Base-by-base conservation (phyloP, 2,797 vertebrate species). In the Lindbergichthys nudifrons region DNA sequence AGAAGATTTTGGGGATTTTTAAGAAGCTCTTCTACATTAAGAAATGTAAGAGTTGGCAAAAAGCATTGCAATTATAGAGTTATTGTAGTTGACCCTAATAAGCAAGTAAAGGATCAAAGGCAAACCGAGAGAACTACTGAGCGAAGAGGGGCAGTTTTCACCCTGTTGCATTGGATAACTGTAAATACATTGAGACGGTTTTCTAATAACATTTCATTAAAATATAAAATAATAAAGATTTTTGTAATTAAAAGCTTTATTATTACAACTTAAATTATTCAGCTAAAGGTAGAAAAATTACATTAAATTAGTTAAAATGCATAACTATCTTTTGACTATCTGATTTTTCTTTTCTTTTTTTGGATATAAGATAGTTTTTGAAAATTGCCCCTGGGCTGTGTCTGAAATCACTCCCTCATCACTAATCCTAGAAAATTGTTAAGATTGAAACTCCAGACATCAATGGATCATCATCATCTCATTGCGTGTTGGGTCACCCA, bases 31-130 rank as follows among this genome's bases (percentile, higher is more conserved):
- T 57, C 60, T 64, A 16, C 9, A 71, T 23, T 53, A 70, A 21
- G 18, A 51, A 65, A 46, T 26, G 14, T 21, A 63, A 47, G 21
- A 70, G 11, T 54, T 41, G 8, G 52, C 21, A 67, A 48, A 77
- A 73, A 42, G 52, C 10, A 19, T 23, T 14, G 13, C 16, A 70
- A 74, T 79, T 80, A 65, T 26, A 59, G 75, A 71, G 54, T 85
- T 70, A 64, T 75, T 64, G 26, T 52, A 63, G 68, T 75, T 67
- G 65, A 75, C 43, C 68, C 65, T 64, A 54, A 26, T 36, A 23
- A 45, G 6, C 16, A 36, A 80, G 30, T 39, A 36, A 43, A 70
- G 51, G 52, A 82, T 75, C 68, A 80, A 75, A 84, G 62, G 48
- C 2, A 26, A 36, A 36, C 32, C 32, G 32, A 26, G 32, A 36